Base-by-base conservation (phyloP, 2,888 invertebrate species). In the Pyrrhosoma nymphula region DNA sequence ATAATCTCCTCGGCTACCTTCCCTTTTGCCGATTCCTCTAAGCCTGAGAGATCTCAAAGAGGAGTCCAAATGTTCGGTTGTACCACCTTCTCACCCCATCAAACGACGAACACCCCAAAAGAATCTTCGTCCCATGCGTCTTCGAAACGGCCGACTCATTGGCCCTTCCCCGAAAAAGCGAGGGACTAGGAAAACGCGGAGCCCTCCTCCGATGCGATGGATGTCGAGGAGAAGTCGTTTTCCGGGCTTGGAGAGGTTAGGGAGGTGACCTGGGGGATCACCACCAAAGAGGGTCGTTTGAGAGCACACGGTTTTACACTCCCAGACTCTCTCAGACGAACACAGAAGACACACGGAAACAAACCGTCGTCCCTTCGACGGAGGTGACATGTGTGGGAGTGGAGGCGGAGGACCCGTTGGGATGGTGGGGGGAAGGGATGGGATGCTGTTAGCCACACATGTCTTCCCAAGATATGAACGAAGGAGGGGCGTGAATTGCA, bases 71-170 rank as follows among this genome's bases (percentile, higher is more conserved):
- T 82, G 30, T 82, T 82, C 35, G 35, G 35, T 18, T 35, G 35
- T 14, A 35, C 82, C 14, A 35, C 35, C 82, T 16, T 16, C 82
- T 30, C 35, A 82, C 82, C 35, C 23, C 35, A 82, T 30, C 35
- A 20, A 60, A 30, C 30, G 69, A 12, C 69, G 35, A 10, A 69
- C n/a, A n/a, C 69, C 14, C 82, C 82, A 30, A 14, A 35, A 26
- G n/a, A 60, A 89, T 95, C 95, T 63, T 63, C 63, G n/a, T 39
- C 95, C 56, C 35, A 69, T 47, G 82, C 26, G 95, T 75, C 63
- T 95, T 63, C 18, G 75, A 35, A 75, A 95, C 63, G 95, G 88
- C 23, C 56, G 23, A 88, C 95, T 95, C 95, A 88, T 95, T 90
- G 63, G 55, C 56, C 47, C 90, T 69, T 69, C 69, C 16, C 60